Conservation (phyloP, 2,797 vertebrate genomes). For the Enteromius treurensis region DNA sequence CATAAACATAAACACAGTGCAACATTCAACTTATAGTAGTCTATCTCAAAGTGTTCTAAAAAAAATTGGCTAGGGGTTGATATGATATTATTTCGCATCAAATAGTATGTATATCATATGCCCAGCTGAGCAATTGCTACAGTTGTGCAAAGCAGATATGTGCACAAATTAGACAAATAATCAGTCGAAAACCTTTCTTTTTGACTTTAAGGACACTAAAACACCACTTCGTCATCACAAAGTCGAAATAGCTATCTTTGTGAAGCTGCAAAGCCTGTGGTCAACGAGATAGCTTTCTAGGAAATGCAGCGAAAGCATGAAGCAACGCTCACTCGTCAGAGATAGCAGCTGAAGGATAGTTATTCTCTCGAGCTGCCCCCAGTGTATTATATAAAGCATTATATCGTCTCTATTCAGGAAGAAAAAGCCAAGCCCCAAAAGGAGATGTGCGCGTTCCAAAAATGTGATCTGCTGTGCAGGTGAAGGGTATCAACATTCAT, state of each 20-base stretch:
- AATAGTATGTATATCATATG: neutral
- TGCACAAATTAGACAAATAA: neutral
- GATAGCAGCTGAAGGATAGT: slow-evolving; percentile 65
- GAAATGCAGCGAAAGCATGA: slow-evolving; percentile 76
- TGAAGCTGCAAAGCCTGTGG: slow-evolving; percentile 72
- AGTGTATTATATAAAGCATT: slow-evolving; percentile 14
- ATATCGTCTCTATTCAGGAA: slow-evolving; percentile 5
- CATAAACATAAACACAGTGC: neutral
- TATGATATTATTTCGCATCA: neutral
- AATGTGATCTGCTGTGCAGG: neutral
- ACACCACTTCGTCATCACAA: slow-evolving; percentile 25
- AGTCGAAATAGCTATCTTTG: slow-evolving; percentile 63
- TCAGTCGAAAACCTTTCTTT: neutral
- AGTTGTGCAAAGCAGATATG: neutral
- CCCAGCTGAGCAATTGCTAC: neutral
- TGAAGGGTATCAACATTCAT: neutral
- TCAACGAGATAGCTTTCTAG: slow-evolving; percentile 87
- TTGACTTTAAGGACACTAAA: slow-evolving; percentile 38
- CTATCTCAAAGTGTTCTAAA: neutral
- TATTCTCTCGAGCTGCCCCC: slow-evolving; percentile 7
- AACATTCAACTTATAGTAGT: neutral
- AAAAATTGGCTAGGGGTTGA: neutral
- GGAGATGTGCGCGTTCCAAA: neutral
- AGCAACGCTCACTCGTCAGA: slow-evolving; percentile 60
- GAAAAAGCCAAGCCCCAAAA: slow-evolving; percentile 1